Base-by-base conservation (phyloP, 2,113 vertebrate genomes). In the Ptilorrhoa leucosticta region DNA sequence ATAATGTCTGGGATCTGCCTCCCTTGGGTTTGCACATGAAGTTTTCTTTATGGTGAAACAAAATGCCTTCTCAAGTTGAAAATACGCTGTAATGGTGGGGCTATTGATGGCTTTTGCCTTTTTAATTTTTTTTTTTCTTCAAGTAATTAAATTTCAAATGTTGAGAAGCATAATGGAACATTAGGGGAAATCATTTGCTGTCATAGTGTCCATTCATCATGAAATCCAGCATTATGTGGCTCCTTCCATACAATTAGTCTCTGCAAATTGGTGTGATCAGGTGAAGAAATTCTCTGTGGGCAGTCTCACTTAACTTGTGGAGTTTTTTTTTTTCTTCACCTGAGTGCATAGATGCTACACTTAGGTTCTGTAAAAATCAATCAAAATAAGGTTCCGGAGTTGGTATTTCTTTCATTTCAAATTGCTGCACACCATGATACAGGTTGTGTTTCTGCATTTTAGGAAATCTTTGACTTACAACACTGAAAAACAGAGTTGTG, bases 11-110 rank as follows among this genome's bases (percentile, higher is more conserved):
- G 97, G 94, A 89, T 95, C 87, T 97, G 58, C 96, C 91, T 97
- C 96, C 83, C 95, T 89, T 27, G 69, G 94, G 94, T 97, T 97
- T 90, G 76, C 96, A 97, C 95, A 94, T 97, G 94, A 96, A 89
- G 82, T 97, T 98, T 96, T 87, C 92, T 97, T 92, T 96, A 93
- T 84, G 68, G 64, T 96, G 94, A 95, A 98, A 96, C 76, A 96
- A 95, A 97, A 97, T 91, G 71, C 66, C 64, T 97, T 96, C 96
- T 92, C 40, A 83, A 71, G 51, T 91, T 76, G 44, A 94, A 97
- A 97, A 97, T 90, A 68, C 15, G 26, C 53, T n/a, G 14, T 93
- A 96, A 92, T 78, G 39, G 50, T 50, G 88, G 85, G 61, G 58
- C n/a, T 88, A 45, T 89, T 90, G 72, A 66, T 92, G 51, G 40